Percentiles rank a stretch among this genome's conserved stretches.
Evolutionary conservation across 1,140 invertebrate genomes (phyloP).

Genomic region (Trichoplusia ni): DNA sequence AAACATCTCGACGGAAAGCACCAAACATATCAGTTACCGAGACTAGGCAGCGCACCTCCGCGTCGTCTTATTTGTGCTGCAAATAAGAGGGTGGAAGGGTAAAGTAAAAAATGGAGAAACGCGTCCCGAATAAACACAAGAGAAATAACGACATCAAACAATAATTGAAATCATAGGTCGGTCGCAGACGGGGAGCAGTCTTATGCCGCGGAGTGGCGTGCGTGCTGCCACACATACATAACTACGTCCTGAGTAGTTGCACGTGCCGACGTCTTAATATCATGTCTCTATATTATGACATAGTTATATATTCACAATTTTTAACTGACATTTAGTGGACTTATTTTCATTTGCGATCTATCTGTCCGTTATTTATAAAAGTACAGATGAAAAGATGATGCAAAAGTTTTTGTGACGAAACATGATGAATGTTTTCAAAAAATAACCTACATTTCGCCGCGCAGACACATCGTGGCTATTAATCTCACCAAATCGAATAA

Average conservation of each 20-base stretch:
- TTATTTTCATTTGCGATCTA: no score
- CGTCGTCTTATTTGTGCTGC: slow-evolving; percentile 56
- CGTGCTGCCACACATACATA: background rate
- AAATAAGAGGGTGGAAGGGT: slow-evolving; percentile 70
- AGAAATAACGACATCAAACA: slow-evolving; percentile 78
- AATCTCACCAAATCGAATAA: slow-evolving; percentile 76
- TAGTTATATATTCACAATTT: no score
- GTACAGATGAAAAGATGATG: no score
- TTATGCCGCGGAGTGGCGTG: slow-evolving; percentile 35
- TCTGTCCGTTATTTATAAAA: no score
- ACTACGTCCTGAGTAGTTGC: background rate
- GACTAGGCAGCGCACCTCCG: slow-evolving; percentile 52
- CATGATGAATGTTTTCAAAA: background rate
- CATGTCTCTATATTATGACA: no score
- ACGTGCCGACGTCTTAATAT: background rate
- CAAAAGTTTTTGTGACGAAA: background rate
- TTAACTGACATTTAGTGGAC: no score
- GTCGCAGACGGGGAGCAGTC: slow-evolving; percentile 42
- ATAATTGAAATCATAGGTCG: slow-evolving; percentile 77
- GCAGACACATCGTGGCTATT: slow-evolving; percentile 67
- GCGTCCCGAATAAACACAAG: slow-evolving; percentile 74
- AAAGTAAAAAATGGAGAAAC: slow-evolving; percentile 72
- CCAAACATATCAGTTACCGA: slow-evolving; percentile 73
- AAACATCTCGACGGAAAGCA: slow-evolving; percentile 61
- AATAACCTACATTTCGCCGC: slow-evolving; percentile 32